Base-by-base conservation (phyloP, 2,113 vertebrate genomes). In the Sceloporus tristichus region DNA sequence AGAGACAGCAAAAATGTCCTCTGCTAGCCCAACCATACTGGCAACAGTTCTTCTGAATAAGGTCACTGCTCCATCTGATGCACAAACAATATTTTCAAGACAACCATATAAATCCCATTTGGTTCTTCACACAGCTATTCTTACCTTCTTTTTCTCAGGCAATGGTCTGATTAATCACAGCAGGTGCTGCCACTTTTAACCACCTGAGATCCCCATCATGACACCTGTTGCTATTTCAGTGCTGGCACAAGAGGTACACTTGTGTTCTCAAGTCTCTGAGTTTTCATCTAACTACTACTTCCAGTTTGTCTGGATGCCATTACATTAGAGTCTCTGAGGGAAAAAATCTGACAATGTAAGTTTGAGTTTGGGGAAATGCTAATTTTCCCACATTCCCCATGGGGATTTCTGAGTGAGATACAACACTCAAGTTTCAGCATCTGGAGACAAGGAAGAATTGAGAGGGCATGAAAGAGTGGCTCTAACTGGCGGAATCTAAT, bases 1-100 rank as follows among this genome's bases (percentile, higher is more conserved):
- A 70, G 9, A 79, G 23, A 42, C n/a, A 25, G 42, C 34, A 38
- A 78, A 78, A 65, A n/a, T 62, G 79, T 25, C 18, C 38, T 29
- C 74, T 40, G 27, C 4, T 71, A 29, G 68, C 14, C 53, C 16
- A 42, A 14, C 21, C 9, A 3, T 27, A 21, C 5, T 29, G 65
- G 18, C 54, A 38, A 38, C 48, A 71, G 23, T 40, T 6, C 66
- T n/a, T 18, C 29, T 79, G 2, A 54, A 21, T 42, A 53, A 59
- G 13, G 82, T 54, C 42, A 53, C 25, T 85, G 62, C 19, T 87
- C 34, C 7, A 38, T n/a, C 34, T 48, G 65, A 73, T 48, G 0
- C 0, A 0, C 48, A 71, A 54, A 0, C 0, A 0, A 16, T 54
- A 19, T 0, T 18, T 85, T 79, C 81, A 56, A 87, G 54, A 16